These are phyloP conservation scores for Cordilura impudica DNA, from an alignment of 2,888 invertebrate genomes.

Conservation along the genomic window DNA sequence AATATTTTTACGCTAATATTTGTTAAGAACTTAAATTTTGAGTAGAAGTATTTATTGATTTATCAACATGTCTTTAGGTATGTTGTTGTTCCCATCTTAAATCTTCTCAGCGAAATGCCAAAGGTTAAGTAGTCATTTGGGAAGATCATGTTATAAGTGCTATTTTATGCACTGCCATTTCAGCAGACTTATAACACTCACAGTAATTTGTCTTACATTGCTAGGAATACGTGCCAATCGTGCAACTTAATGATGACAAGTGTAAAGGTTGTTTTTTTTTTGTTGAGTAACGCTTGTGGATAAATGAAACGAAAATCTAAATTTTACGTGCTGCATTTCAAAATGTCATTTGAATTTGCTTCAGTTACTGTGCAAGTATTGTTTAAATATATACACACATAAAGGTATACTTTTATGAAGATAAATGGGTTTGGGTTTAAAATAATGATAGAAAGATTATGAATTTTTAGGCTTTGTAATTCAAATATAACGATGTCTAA, in stretches of 20 bases:
- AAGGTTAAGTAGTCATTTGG: conserved; percentile 20
- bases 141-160: conserved; percentile 20
- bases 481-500: background rate
- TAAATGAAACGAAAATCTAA: conserved; percentile 9
- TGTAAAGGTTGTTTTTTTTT: conserved; percentile 3
- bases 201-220: conserved; percentile 11
- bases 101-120: conserved; percentile 6
- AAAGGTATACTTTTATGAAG: background rate
- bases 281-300: background rate
- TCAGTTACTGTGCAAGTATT: background rate
- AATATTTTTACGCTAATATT: background rate
- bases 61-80: background rate
- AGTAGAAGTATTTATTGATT: background rate
- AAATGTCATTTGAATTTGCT: conserved; percentile 18
- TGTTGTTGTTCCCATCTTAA: background rate
- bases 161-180: background rate
- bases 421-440: conserved; percentile 6
- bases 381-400: background rate
- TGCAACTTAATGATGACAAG: conserved; percentile 38
- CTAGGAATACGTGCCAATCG: conserved; percentile 37
- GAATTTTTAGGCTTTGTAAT: background rate
- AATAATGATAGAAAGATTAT: background rate
- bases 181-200: background rate
- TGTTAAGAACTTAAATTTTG: background rate
- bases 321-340: conserved; percentile 31